phyloP scores from a whole-genome alignment of 92 coral and sea anemone genomes.

The Epizoanthus illoricatus region DNA sequence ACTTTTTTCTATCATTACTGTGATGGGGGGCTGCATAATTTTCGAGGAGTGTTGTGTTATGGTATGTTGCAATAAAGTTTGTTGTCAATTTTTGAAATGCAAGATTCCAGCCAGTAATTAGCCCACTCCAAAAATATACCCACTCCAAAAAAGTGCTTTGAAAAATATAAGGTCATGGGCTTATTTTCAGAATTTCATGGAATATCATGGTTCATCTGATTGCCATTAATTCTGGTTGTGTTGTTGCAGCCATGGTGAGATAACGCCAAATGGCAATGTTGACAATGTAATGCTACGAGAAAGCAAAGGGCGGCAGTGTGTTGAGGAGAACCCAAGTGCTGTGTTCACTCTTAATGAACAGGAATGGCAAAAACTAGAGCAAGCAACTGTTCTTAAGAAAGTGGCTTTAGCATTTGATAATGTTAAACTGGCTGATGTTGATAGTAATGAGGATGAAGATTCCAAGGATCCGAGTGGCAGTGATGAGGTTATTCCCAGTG shows the following conservation, averaged over 20 bases:
- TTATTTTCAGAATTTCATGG: too few species aligned
- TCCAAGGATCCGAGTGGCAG: conserved; percentile 57
- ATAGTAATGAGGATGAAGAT: conserved; percentile 58
- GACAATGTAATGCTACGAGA: conserved; percentile 63
- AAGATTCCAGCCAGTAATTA: too few species aligned
- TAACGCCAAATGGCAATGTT: conserved; percentile 32
- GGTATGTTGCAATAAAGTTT: too few species aligned
- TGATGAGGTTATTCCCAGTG: conserved; percentile 43
- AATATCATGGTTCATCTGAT: too few species aligned
- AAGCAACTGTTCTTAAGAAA: conserved; percentile 86
- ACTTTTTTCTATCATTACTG: too few species aligned
- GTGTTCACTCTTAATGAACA: conserved; percentile 95
- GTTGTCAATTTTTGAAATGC: too few species aligned
- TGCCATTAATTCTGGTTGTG: not conserved
- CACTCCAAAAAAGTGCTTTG: too few species aligned
- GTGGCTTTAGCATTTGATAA: conserved; percentile 91
- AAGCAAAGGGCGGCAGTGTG: conserved; percentile 84
- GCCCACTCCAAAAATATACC: too few species aligned
- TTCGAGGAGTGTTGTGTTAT: too few species aligned
- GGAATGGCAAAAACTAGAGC: conserved; percentile 98
- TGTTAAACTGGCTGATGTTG: conserved; percentile 56
- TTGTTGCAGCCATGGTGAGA: conserved; percentile 27
- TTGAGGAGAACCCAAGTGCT: conserved; percentile 83
- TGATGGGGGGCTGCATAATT: too few species aligned
- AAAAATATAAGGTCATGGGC: too few species aligned